Evolutionary conservation across 2,797 vertebrate genomes (phyloP).

Genomic region (Lepilemur ruficaudatus): DNA sequence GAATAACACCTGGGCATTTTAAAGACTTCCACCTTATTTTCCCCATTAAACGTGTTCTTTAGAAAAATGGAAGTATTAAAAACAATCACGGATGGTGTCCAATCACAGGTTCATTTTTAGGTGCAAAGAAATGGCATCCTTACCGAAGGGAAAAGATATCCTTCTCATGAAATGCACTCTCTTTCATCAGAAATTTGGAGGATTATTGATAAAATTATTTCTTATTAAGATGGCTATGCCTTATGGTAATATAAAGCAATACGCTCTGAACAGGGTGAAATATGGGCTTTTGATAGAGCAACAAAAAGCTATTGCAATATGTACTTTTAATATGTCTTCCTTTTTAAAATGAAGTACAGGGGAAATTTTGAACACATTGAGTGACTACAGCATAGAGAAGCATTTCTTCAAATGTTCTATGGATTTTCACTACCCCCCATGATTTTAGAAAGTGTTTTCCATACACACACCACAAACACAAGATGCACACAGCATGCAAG

Average conservation of each 20-base stretch:
- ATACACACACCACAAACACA: not conserved
- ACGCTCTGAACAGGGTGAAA: not conserved
- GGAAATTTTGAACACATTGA: not conserved
- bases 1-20: not conserved
- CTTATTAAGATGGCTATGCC: not conserved
- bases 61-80: not conserved
- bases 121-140: not conserved
- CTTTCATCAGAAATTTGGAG: not conserved
- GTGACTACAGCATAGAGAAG: not conserved
- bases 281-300: not conserved
- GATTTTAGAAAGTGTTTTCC: not conserved
- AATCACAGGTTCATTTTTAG: not conserved
- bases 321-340: not conserved
- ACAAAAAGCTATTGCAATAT: not conserved
- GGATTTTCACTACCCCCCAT: fast-evolving
- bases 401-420: not conserved
- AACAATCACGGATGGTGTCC: not conserved
- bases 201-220: not conserved
- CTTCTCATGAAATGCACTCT: not conserved
- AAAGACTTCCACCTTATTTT: not conserved
- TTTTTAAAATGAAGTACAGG: not conserved
- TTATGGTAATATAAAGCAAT: not conserved
- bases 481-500: not conserved
- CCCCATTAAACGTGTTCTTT: not conserved
- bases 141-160: not conserved